phyloP scores from a whole-genome alignment of 2,113 vertebrate species.

The Smithornis capensis region DNA sequence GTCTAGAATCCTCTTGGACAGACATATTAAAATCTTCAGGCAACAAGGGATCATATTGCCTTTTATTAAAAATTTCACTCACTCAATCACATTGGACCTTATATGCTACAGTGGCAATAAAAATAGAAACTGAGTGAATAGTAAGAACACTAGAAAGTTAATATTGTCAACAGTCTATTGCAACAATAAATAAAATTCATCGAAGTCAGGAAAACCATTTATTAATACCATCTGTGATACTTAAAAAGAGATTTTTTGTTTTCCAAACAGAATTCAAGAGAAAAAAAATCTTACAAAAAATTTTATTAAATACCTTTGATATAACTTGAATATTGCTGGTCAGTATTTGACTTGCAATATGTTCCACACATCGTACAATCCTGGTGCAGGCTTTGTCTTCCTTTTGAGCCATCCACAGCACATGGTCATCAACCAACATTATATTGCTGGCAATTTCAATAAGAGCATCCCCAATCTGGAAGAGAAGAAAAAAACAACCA shows the following conservation, averaged over 20 bases:
- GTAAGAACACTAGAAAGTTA: background rate
- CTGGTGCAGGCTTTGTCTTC: slow-evolving; percentile 86
- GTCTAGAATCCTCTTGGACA: background rate
- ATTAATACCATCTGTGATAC: background rate
- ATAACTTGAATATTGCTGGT: slow-evolving; percentile 72
- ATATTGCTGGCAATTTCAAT: slow-evolving; percentile 88
- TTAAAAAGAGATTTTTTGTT: background rate
- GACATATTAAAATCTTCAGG: background rate
- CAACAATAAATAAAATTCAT: background rate
- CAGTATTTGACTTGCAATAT: slow-evolving; percentile 79
- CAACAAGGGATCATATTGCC: background rate
- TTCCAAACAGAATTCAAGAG: background rate
- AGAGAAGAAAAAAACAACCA: background rate
- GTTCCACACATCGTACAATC: slow-evolving; percentile 86
- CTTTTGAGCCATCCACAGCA: slow-evolving; percentile 89
- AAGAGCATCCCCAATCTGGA: slow-evolving; percentile 82
- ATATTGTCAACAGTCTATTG: background rate
- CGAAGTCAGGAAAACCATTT: background rate
- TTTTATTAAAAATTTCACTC: background rate
- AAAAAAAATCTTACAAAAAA: background rate
- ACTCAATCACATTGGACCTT: background rate
- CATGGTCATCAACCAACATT: slow-evolving; percentile 88
- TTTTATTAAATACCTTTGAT: slow-evolving; percentile 81
- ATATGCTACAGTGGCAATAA: background rate
- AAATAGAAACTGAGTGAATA: background rate